A percentile compares a stretch with the other conserved stretches of the same genome.
Conservation (phyloP, 2,797 vertebrate species). For the Prionace glauca region DNA sequence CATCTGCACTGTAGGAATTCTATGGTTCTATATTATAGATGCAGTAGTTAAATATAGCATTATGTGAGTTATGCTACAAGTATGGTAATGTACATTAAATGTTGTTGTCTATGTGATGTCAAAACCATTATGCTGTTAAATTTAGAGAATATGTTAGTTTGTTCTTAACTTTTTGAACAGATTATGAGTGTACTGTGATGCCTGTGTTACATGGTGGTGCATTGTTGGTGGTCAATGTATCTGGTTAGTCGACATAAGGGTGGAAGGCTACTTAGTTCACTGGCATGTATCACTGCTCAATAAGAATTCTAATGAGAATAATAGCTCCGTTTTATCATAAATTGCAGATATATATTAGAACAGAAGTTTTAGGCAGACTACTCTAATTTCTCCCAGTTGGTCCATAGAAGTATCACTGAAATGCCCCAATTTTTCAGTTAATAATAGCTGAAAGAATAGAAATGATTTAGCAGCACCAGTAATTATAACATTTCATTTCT, state of each 20-base stretch:
- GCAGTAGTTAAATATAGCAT: neutral
- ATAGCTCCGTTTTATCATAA: neutral
- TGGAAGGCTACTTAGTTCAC: neutral
- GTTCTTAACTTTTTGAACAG: neutral
- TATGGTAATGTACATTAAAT: neutral
- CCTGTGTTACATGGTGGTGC: neutral
- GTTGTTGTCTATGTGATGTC: too few species aligned
- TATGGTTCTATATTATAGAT: too few species aligned
- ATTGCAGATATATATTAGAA: constrained; percentile 3
- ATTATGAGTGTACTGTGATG: neutral
- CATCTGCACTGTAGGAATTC: too few species aligned
- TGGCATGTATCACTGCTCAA: neutral
- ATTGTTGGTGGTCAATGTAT: neutral
- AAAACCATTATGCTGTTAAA: neutral
- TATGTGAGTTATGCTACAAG: neutral
- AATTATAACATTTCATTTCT: neutral
- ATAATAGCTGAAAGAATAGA: neutral
- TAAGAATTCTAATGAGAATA: neutral
- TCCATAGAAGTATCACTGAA: neutral
- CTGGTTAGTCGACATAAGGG: neutral
- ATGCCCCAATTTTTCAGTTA: neutral
- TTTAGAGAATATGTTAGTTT: neutral
- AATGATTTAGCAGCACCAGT: neutral
- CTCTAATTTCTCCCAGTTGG: neutral
- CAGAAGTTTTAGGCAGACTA: neutral